Conservation (phyloP, 2,113 vertebrate species). For the Macroglossus sobrinus region DNA sequence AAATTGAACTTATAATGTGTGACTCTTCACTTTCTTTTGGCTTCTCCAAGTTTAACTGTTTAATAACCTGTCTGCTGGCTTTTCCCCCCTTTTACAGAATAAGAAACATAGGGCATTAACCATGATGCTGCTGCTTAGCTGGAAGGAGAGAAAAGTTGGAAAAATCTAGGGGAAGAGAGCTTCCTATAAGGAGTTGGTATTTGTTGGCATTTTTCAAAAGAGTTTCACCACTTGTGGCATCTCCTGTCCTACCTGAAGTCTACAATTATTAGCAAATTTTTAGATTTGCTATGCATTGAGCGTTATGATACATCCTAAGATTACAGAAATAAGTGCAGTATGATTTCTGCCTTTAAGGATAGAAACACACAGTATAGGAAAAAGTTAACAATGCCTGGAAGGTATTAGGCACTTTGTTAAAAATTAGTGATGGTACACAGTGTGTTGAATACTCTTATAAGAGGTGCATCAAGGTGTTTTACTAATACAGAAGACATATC, state of each 20-base stretch:
- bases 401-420: neutral
- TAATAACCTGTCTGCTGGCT: neutral
- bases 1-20: neutral
- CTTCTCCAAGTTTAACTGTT: neutral
- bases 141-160: neutral
- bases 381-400: neutral
- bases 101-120: neutral
- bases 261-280: neutral
- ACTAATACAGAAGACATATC: too few species aligned
- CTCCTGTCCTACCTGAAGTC: neutral
- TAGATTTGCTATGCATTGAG: neutral
- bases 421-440: too few species aligned
- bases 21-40: neutral
- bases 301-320: neutral
- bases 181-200: neutral
- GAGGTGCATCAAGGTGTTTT: fast-evolving
- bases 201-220: neutral
- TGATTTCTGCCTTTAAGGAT: neutral
- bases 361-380: neutral
- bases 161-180: neutral
- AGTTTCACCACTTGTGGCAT: neutral
- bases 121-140: neutral
- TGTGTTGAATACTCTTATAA: neutral
- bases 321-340: neutral
- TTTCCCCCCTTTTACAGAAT: neutral